A percentile compares a stretch with the other conserved stretches of the same genome.
phyloP scores from a whole-genome alignment of 1,140 invertebrate species.

The Ganaspis sp. region DNA sequence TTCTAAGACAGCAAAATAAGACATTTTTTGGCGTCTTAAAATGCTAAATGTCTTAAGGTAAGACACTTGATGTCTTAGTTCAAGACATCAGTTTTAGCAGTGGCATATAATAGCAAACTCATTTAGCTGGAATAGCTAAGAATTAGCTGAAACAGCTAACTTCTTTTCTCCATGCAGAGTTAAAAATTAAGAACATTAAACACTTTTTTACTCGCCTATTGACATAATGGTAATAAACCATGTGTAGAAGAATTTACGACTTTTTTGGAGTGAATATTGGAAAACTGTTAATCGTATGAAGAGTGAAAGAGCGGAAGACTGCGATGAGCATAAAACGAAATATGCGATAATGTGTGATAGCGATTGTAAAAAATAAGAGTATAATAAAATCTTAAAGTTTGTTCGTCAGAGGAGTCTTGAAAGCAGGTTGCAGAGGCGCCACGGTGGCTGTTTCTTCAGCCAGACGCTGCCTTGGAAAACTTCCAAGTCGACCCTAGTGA shows the following conservation, averaged over 20 bases:
- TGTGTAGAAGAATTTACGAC: not conserved
- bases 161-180: too few species aligned
- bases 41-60: too few species aligned
- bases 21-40: too few species aligned
- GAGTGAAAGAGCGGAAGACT: not conserved
- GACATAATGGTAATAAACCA: too few species aligned
- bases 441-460: conserved; percentile 39
- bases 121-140: too few species aligned
- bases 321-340: not conserved
- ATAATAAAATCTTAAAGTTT: not conserved
- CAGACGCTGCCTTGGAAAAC: conserved; percentile 43
- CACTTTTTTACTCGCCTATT: too few species aligned
- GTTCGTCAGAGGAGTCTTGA: not conserved
- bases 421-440: conserved; percentile 51
- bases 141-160: too few species aligned
- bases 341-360: conserved; percentile 8
- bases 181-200: too few species aligned
- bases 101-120: too few species aligned
- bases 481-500: conserved; percentile 48
- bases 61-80: too few species aligned
- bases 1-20: too few species aligned
- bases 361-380: not conserved
- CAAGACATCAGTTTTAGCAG: too few species aligned
- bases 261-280: not conserved
- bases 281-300: not conserved